Evolutionary conservation across 2,797 vertebrate genomes (phyloP).

Genomic region (Ara ararauna): DNA sequence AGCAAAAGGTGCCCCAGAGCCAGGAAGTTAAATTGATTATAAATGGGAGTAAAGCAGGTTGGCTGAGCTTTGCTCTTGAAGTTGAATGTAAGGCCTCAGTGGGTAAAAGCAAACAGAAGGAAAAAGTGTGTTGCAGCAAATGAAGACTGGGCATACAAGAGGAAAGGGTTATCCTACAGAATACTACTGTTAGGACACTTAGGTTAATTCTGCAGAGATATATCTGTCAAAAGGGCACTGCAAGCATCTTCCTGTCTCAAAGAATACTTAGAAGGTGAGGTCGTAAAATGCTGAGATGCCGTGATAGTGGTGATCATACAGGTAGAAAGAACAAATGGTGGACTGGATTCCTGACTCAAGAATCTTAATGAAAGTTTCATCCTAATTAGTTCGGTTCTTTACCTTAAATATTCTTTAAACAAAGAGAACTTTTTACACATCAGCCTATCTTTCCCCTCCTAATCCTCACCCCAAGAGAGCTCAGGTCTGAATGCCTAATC

Average conservation of each 20-base stretch:
- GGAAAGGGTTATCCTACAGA: background rate
- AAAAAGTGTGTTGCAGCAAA: background rate
- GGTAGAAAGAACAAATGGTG: background rate
- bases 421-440: background rate
- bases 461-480: background rate
- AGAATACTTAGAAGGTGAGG: background rate
- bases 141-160: background rate
- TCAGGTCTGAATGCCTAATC: background rate
- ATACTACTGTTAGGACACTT: background rate
- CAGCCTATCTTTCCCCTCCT: background rate
- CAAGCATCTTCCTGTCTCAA: background rate
- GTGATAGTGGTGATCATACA: background rate
- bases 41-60: background rate
- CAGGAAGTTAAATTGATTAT: slow-evolving; percentile 17
- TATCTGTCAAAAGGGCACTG: background rate
- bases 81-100: background rate
- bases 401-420: background rate
- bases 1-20: slow-evolving; percentile 11
- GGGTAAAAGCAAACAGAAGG: background rate
- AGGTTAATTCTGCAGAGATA: background rate
- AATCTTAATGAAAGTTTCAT: background rate
- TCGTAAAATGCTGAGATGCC: background rate
- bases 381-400: background rate
- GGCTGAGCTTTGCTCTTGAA: background rate
- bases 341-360: background rate